Base-by-base conservation (phyloP, 2,113 vertebrate species). In the Zingel zingel region DNA sequence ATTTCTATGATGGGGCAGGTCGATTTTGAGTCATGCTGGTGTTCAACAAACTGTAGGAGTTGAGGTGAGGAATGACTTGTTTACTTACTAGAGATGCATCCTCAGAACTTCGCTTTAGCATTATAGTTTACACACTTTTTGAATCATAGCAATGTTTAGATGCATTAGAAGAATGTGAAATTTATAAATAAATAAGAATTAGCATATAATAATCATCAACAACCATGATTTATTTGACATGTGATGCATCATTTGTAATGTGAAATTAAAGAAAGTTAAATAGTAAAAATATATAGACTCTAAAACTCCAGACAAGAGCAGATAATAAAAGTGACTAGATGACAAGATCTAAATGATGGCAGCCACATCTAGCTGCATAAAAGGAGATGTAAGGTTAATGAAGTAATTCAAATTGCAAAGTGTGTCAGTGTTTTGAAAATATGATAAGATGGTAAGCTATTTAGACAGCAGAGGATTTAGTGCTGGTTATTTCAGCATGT, bases 1-100 rank as follows among this genome's bases (percentile, higher is more conserved):
- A 65, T 85, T 82, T 69, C 54, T 74, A 6, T 72, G 75, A 86
- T 70, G 43, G 43, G 74, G n/a, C 61, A 72, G 77, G 66, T 39
- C 74, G 61, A 66, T 86, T 86, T 75, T 21, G 53, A 89, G 72
- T 51, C 73, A 62, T 63, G 65, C 58, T 83, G 57, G 58, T 79
- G 83, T 67, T 77, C 27, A 56, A 82, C 13, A 69, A 65, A 79
- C 48, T 86, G 45, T 6, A 62, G n/a, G 58, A 61, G 48, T 13
- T 76, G 50, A 50, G 56, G 66, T 73, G 57, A 62, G 78, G 62
- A 75, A 48, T 12, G 43, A 36, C 15, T 50, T 56, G 39, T 21
- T 77, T 61, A 65, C 25, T 68, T 30, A 14, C 30, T 43, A 23
- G 4, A 77, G 74, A 8, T n/a, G 0, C 21, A 33, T 45, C 30